These are phyloP conservation scores for Cheilosia pagana DNA, from an alignment of 2,888 invertebrate species.

Conservation along the genomic window DNA sequence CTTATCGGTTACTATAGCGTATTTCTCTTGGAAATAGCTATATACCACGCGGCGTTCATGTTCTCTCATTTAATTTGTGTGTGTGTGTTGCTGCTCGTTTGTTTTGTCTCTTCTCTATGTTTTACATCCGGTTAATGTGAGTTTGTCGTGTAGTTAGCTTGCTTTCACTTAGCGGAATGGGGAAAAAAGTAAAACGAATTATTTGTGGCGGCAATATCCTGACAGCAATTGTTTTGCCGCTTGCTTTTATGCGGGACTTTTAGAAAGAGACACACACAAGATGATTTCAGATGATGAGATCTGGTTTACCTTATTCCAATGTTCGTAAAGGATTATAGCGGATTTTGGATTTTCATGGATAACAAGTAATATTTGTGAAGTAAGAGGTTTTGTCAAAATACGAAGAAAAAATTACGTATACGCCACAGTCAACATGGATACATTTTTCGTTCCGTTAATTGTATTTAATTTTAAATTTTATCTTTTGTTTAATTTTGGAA, in stretches of 20 bases:
- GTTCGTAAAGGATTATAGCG: slow-evolving; percentile 23
- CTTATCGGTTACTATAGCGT: not conserved
- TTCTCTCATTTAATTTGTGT: not conserved
- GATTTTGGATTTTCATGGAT: not conserved
- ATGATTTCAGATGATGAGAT: slow-evolving; percentile 19
- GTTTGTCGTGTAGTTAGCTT: slow-evolving; percentile 65
- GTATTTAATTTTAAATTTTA: no score
- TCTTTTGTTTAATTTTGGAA: not conserved
- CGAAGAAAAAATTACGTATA: not conserved
- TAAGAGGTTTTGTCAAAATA: not conserved
- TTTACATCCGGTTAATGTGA: slow-evolving; percentile 58
- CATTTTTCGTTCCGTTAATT: not conserved
- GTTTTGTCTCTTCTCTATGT: slow-evolving; percentile 43
- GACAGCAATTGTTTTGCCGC: slow-evolving; percentile 40
- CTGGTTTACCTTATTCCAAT: slow-evolving; percentile 14
- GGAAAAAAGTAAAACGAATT: slow-evolving; percentile 52
- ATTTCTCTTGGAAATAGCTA: slow-evolving; percentile 33
- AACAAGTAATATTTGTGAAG: not conserved
- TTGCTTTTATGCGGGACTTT: slow-evolving; percentile 11
- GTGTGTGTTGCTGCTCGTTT: slow-evolving; percentile 35
- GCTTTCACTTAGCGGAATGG: slow-evolving; percentile 55
- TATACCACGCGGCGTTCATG: not conserved
- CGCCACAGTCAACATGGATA: slow-evolving; percentile 1
- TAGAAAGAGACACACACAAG: slow-evolving; percentile 1
- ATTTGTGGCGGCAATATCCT: slow-evolving; percentile 59